Conservation (phyloP, 2,113 vertebrate genomes). For the Brienomyrus brachyistius region DNA sequence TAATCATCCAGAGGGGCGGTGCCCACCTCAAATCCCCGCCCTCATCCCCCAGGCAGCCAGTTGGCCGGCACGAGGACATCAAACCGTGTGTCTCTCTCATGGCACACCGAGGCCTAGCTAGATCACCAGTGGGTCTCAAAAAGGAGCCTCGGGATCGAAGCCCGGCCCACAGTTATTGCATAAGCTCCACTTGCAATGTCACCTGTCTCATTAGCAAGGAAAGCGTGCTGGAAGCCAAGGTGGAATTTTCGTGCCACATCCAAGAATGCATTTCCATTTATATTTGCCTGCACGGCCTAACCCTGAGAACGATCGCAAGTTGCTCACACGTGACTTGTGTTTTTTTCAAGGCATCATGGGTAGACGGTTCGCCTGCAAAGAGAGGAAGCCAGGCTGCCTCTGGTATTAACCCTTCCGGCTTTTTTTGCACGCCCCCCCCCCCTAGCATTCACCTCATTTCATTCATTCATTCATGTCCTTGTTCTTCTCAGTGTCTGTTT, state of each 20-base stretch:
- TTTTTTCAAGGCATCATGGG: background rate
- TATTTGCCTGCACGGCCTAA: background rate
- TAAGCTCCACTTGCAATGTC: background rate
- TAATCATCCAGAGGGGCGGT: no score
- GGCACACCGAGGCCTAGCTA: background rate
- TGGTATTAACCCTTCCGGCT: background rate
- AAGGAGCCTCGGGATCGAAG: background rate
- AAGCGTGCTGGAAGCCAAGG: background rate
- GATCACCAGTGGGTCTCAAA: background rate
- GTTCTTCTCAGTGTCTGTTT: background rate
- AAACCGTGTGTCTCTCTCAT: background rate
- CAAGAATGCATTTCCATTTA: background rate
- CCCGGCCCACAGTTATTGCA: background rate
- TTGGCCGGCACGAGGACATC: background rate
- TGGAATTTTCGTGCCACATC: background rate
- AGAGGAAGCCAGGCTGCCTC: background rate
- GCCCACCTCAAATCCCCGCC: background rate
- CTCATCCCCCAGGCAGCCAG: background rate
- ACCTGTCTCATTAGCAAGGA: conserved; percentile 1
- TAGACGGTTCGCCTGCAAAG: background rate
- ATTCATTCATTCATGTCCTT: background rate
- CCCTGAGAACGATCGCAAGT: background rate
- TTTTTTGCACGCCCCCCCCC: background rate
- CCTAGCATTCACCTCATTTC: background rate
- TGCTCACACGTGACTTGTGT: background rate